A percentile compares a stretch with the other conserved stretches of the same genome.
Conservation (phyloP, 2,888 invertebrate genomes). For the Stramonita haemastoma region DNA sequence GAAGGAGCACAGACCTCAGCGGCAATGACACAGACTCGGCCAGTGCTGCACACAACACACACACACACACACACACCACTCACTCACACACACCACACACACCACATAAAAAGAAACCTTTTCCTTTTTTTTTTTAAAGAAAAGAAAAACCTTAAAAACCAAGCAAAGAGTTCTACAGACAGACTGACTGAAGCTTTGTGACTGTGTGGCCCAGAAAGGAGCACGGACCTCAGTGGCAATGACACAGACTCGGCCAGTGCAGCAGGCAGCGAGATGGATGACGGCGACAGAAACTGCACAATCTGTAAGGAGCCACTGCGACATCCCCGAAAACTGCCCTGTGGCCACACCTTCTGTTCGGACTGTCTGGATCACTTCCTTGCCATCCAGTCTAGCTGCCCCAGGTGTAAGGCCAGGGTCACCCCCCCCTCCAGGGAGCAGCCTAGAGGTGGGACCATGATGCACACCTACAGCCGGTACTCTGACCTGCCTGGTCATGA, state of each 20-base stretch:
- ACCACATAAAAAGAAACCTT: no score
- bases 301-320: conserved; percentile 56
- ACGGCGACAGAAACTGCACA: conserved; percentile 48
- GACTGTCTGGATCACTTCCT: conserved; percentile 49
- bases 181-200: no score
- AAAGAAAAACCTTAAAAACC: no score
- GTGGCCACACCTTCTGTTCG: conserved; percentile 53
- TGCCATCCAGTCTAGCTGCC: conserved; percentile 52
- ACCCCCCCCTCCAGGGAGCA: conserved; percentile 54
- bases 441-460: conserved; percentile 53
- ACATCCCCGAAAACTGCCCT: conserved; percentile 54
- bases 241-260: conserved; percentile 23
- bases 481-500: conserved; percentile 51
- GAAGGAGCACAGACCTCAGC: not conserved
- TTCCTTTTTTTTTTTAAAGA: no score
- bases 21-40: conserved; percentile 31
- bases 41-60: no score
- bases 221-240: conserved; percentile 2
- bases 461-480: not conserved
- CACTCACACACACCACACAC: no score
- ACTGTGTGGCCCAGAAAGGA: not conserved
- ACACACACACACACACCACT: no score
- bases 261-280: conserved; percentile 22
- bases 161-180: no score
- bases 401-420: conserved; percentile 78